These are phyloP conservation scores for Cataglyphis albicans DNA, from an alignment of 2,888 invertebrate species.

Conservation along the genomic window DNA sequence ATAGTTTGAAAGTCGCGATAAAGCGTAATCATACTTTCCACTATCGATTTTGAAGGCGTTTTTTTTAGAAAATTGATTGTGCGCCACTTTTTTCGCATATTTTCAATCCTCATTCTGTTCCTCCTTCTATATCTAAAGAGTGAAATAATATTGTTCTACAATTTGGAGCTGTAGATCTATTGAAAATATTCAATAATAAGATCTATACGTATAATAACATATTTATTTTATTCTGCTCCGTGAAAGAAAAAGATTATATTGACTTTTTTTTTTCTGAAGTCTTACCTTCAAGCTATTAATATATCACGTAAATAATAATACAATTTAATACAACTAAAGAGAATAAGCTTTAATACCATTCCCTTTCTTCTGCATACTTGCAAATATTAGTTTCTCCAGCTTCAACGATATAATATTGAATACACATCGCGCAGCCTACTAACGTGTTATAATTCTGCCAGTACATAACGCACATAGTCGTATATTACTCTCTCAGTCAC, in stretches of 20 bases:
- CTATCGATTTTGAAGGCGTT: neutral
- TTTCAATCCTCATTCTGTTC: neutral
- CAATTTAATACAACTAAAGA: neutral
- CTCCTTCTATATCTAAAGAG: neutral
- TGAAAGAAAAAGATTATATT: slow-evolving; percentile 6
- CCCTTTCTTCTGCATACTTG: neutral
- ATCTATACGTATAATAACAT: neutral
- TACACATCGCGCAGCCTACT: neutral
- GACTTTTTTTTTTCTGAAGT: neutral
- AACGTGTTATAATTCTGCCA: neutral
- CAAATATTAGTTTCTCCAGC: neutral
- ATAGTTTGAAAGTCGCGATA: slow-evolving; percentile 6
- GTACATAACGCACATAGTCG: neutral
- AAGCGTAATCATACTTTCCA: neutral
- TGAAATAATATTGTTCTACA: neutral
- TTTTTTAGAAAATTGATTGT: neutral
- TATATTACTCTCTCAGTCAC: neutral
- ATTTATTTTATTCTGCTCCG: neutral
- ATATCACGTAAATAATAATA: slow-evolving; percentile 18
- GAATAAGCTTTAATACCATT: neutral
- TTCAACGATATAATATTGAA: neutral
- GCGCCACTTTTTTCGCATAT: neutral
- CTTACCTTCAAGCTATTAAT: slow-evolving; percentile 27
- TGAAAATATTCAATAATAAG: slow-evolving; percentile 24
- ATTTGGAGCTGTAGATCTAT: neutral